Base-by-base conservation (phyloP, 1,140 invertebrate species). In the Rhysida immarginata region DNA sequence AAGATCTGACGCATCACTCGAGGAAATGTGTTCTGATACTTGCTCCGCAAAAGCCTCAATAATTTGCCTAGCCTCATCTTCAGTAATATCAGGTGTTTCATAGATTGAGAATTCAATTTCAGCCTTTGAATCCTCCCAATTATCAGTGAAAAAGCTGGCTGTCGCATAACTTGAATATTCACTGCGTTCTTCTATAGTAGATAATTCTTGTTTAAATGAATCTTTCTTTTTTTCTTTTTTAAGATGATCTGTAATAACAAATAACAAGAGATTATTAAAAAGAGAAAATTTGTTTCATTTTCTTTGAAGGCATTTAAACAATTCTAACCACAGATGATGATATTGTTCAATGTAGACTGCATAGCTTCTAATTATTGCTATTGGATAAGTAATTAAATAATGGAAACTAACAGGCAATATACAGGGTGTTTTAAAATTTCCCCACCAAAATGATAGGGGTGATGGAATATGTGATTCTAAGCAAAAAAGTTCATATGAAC, bases 1-100 rank as follows among this genome's bases (percentile, higher is more conserved):
- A n/a, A 93, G 68, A 68, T 91, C 87, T 1, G 90, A 80, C 2
- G 90, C 78, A 67, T 87, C 87, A 57, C 87, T 84, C 68, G 79
- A 78, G 58, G 86, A 85, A 2, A 91, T 79, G 67, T 89, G 84
- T 71, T 91, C 87, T 0, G 87, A 90, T 48, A 90, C 74, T 68
- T 93, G 85, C 67, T 93, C 86, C 0, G 87, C 87, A 69, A 91
- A 93, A 85, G 91, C 90, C 75, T 93, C 87, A 0, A 91, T 82
- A 63, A 93, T 88, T 69, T 91, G 83, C 14, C 90, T 71, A 0
- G 87, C 88, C 73, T 93, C 87, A 68, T 90, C 85, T 72, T 91
- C 86, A 0, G 87, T 91, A 16, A 92, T 73, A 72, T 93, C 88
- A 1, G 87, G 87, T 1, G 88, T 92, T 75, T 92, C 87, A 65